Evolutionary conservation across 1,140 invertebrate species (phyloP).

Genomic region (Drosophila ananassae): DNA sequence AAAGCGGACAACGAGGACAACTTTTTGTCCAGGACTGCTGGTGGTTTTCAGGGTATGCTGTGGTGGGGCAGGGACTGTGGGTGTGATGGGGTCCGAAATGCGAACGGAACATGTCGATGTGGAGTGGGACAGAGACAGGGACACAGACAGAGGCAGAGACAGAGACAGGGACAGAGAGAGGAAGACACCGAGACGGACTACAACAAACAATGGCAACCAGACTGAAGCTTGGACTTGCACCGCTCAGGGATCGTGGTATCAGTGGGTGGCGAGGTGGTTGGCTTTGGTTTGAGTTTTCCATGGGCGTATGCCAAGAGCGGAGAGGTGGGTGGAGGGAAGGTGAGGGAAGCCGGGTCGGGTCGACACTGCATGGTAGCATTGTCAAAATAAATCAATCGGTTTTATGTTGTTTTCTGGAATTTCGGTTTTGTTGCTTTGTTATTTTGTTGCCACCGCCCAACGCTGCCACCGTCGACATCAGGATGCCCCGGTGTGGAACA

Average conservation of each 20-base stretch:
- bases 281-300: not conserved
- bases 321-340: not conserved
- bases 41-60: not conserved
- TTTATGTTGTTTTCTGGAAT: conserved; percentile 82
- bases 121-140: conserved; percentile 10
- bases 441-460: conserved; percentile 52
- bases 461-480: conserved; percentile 46
- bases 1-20: conserved; percentile 72
- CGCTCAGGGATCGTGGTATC: conserved; percentile 35
- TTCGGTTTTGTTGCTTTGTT: conserved; percentile 77
- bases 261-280: conserved; percentile 7
- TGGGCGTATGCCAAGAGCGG: not conserved
- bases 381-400: conserved; percentile 83
- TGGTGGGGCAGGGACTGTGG: not conserved
- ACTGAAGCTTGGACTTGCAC: conserved; percentile 17
- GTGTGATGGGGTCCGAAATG: conserved; percentile 64
- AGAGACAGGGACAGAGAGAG: not conserved
- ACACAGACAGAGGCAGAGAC: conserved; percentile 5
- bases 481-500: conserved; percentile 57
- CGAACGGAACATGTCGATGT: conserved; percentile 71
- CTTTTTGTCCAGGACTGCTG: conserved; percentile 42
- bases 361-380: conserved; percentile 69
- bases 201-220: conserved; percentile 41
- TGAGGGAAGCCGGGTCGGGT: conserved; percentile 10
- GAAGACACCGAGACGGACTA: not conserved